phyloP scores from a whole-genome alignment of 2,888 invertebrate species.

The Drosophila stalkeri region DNA sequence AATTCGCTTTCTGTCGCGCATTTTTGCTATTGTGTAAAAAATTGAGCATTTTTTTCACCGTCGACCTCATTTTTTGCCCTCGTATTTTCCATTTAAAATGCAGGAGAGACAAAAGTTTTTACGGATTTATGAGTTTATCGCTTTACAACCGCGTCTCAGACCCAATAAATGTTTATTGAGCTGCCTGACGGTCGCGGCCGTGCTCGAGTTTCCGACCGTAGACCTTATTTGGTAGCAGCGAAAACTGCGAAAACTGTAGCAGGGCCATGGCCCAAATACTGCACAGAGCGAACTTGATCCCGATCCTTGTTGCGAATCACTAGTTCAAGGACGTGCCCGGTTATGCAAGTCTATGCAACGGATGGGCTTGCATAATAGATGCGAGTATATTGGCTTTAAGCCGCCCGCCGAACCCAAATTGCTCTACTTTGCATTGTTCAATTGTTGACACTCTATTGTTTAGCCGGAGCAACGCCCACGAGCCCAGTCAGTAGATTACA shows the following conservation, averaged over 20 bases:
- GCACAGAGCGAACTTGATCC: slow-evolving; percentile 4
- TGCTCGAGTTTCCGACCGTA: slow-evolving; percentile 73
- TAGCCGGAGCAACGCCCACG: slow-evolving; percentile 65
- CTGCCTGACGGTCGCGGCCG: slow-evolving; percentile 34
- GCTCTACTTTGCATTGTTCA: slow-evolving; percentile 72
- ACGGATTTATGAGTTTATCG: slow-evolving; percentile 78
- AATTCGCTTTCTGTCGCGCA: slow-evolving; percentile 61
- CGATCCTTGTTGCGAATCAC: slow-evolving; percentile 12
- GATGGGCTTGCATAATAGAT: slow-evolving; percentile 76
- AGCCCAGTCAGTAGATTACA: slow-evolving; percentile 55
- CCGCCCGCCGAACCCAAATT: slow-evolving; percentile 57
- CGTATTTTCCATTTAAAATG: slow-evolving; percentile 75
- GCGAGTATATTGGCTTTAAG: slow-evolving; percentile 57
- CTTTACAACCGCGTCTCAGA: slow-evolving; percentile 62
- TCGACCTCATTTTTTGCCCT: slow-evolving; percentile 72
- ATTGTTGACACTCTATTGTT: slow-evolving; percentile 60
- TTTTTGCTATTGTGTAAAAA: slow-evolving; percentile 76
- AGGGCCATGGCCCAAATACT: slow-evolving; percentile 38
- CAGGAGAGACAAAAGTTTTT: slow-evolving; percentile 60
- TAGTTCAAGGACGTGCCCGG: slow-evolving; percentile 54
- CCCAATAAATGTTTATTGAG: slow-evolving; percentile 75
- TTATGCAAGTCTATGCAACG: slow-evolving; percentile 78
- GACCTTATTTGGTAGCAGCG: slow-evolving; percentile 75
- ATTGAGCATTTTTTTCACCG: slow-evolving; percentile 73
- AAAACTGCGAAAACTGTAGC: slow-evolving; percentile 70